Conservation (phyloP, 2,113 vertebrate species). For the Podocnemis expansa region DNA sequence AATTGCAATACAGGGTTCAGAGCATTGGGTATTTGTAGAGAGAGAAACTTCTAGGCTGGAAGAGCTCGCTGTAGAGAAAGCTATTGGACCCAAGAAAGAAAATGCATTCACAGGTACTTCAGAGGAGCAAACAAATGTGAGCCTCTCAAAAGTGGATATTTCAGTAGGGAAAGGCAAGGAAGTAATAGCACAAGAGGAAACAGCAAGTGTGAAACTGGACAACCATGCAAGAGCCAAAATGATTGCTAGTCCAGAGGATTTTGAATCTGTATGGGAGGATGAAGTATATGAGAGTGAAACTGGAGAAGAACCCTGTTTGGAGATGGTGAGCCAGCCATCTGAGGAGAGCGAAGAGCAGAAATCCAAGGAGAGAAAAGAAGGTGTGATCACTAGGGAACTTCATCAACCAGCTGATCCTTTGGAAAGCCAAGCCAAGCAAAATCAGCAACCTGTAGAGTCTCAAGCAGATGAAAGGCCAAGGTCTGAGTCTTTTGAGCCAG, state of each 20-base stretch:
- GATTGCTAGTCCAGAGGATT: conserved; percentile 80
- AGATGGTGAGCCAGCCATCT: not conserved
- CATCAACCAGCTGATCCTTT: not conserved
- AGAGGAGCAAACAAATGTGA: conserved; percentile 51
- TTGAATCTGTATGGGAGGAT: conserved; percentile 76
- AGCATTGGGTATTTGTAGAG: conserved; percentile 99
- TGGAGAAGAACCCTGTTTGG: conserved; percentile 1
- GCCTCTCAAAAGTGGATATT: conserved; percentile 61
- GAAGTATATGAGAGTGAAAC: conserved; percentile 50
- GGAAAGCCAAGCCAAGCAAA: conserved; percentile 16
- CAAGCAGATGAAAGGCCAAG: not conserved
- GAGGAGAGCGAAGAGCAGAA: not conserved
- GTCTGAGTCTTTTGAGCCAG: not conserved
- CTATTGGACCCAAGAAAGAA: conserved; percentile 74
- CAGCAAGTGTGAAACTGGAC: conserved; percentile 42
- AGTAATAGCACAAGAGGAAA: conserved; percentile 70
- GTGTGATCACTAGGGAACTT: not conserved
- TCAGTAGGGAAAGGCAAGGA: conserved; percentile 72
- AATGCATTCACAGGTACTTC: conserved; percentile 56
- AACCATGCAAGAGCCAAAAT: conserved; percentile 64
- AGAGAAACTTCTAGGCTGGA: conserved; percentile 89
- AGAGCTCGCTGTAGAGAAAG: conserved; percentile 78
- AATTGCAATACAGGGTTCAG: conserved; percentile 97
- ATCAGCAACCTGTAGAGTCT: conserved; percentile 31
- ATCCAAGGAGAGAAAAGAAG: not conserved